Evolutionary conservation across 2,888 invertebrate species (phyloP), one percentile per base, ranked within the genome.

Genomic region (Agrotis exclamationis): DNA sequence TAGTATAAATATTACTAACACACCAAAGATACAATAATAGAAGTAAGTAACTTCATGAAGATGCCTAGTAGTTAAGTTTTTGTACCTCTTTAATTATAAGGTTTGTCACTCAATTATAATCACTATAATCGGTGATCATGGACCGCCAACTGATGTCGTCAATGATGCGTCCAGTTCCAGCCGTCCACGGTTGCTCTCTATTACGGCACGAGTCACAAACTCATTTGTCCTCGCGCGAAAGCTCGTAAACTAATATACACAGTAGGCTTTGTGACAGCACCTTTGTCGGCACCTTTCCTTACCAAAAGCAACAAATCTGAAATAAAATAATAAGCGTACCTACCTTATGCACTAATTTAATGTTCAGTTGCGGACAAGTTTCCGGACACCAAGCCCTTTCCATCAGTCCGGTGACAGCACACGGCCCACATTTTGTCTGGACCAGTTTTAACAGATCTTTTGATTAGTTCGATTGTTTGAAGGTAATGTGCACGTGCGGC

Each of bases 1-100:
- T 51, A 33, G 50, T 62, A 45, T 53, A 63, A 59, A 28, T 60
- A 50, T 56, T 56, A 67, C 54, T 72, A 60, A 67, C 45, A 54
- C 65, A 80, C 83, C 84, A 83, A 83, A 85, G 80, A 83, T 58
- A 63, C 75, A 68, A 64, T 62, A 66, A 16, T 72, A 68, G 20
- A 63, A 62, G 51, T 63, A 63, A 24, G 22, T 33, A 45, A 45
- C 71, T 59, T 33, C 39, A 33, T 77, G 28, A 18, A 66, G 3
- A 51, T 69, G 60, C 16, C 28, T 64, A 60, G 22, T 53, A 57
- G n/a, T 60, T 79, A 79, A 79, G 63, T 60, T 67, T 53, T 65
- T 79, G 20, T 64, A 74, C 39, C 28, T 53, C 62, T 47, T 62
- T 58, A 71, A 39, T 65, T 62, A 28, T 64, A 47, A 56, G 56